Base-by-base conservation (phyloP, 1,140 invertebrate species). In the Philotrypesis tridentata region DNA sequence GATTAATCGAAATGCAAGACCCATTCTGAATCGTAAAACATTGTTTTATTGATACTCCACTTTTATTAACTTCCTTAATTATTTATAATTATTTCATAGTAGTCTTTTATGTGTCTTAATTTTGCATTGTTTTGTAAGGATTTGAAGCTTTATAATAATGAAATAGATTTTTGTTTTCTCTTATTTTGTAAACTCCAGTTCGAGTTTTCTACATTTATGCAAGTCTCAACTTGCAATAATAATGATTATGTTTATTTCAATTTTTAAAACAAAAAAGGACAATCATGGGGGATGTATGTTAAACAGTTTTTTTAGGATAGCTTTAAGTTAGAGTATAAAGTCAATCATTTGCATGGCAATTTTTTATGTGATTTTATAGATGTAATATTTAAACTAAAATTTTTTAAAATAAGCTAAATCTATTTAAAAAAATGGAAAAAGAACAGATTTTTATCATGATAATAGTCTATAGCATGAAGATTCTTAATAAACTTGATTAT, bases 221-320 rank as follows among this genome's bases (percentile, higher is more conserved):
- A 61, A 23, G 9, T 55, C 21, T 55, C 21, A 77, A 25, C 77
- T 72, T 77, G 29, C 21, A 12, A 29, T 63, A 72, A 40, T 61
- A 68, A n/a, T 17, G 21, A 80, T 80, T 80, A 80, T 80, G 63
- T 75, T 68, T 68, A 23, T 70, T 75, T 75, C 27, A 75, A 81
- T 81, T 76, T 80, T 75, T 70, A 37, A 37, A 21, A 29, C 4
- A 72, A 25, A 43, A 61, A 29, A 82, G 17, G 12, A 21, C 48
- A n/a, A 82, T 82, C 73, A 82, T 82, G 80, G 43, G n/a, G 1
- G 61, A 11, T 71, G 63, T n/a, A 43, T 37, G 55, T 17, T 55
- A 12, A 70, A 40, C 11, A 71, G n/a, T 40, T 82, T 82, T 82
- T 82, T 37, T 76, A 70, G n/a, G 2, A 0, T 70, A 81, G 23